Base-by-base conservation (phyloP, 1,140 invertebrate genomes). In the honey bee (Apis mellifera) region DNA sequence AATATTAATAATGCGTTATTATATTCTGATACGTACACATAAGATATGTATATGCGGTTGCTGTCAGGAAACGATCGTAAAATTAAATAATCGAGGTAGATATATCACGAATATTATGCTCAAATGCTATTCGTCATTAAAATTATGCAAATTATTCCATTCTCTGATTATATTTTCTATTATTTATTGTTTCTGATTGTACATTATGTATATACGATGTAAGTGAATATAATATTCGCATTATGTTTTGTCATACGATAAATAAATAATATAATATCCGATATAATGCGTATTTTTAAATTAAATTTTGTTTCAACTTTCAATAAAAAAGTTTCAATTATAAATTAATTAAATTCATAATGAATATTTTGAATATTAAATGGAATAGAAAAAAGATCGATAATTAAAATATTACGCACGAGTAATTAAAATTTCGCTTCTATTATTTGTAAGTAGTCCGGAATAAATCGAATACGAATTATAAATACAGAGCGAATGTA, bases 191-290 rank as follows among this genome's bases (percentile, higher is more conserved):
- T 70, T 17, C 17, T 32, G 13, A 64, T 26, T 84, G 52, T 87
- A 78, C 77, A 86, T 85, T 68, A 26, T 87, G 57, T 84, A 77
- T 73, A 77, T 23, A 73, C 19, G 17, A 52, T 60, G 21, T 21
- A 71, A 83, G 72, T 13, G n/a, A 69, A 64, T 15, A 64, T 15
- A 70, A 86, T 83, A n/a, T 62, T 60, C 66, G 42, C 12, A 71
- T 78, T 64, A 70, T 80, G 81, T 70, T 84, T 86, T 84, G 62
- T 80, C 55, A 86, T 55, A 76, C 32, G 9, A 60, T 83, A 64
- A 86, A 82, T 86, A 83, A 78, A 83, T 23, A 50, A 68, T 1
- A 74, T 60, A 55, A 17, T 82, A 21, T 21, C 52, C 60, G 60
- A 72, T 65, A 54, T 11, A 11, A 59, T 15, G n/a, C 9, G n/a